phyloP scores from a whole-genome alignment of 2,797 vertebrate species.

The Chloroceryle amazona region DNA sequence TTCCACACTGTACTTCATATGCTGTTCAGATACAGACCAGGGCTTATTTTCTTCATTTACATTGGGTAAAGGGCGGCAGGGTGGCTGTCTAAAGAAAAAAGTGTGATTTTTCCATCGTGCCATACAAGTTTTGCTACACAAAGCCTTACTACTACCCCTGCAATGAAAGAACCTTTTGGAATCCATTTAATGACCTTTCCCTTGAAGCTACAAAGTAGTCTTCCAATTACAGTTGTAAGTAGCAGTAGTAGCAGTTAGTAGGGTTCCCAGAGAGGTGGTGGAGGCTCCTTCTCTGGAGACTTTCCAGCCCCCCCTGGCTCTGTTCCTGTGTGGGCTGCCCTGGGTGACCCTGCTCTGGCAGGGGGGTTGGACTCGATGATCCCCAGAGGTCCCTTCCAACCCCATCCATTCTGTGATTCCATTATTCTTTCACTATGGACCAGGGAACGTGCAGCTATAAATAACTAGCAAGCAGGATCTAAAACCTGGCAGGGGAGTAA shows the following conservation, averaged over 20 bases:
- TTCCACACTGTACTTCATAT: neutral
- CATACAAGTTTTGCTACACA: neutral
- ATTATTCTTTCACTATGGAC: neutral
- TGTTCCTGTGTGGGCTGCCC: no score
- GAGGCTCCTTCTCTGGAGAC: no score
- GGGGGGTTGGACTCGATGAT: no score
- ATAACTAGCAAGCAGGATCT: neutral
- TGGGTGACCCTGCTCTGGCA: no score
- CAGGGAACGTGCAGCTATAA: neutral
- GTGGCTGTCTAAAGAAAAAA: neutral
- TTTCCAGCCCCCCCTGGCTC: no score
- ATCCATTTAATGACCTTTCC: neutral
- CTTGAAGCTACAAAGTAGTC: neutral
- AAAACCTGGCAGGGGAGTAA: neutral
- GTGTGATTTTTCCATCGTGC: neutral
- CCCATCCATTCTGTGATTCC: no score
- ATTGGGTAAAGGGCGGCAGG: neutral
- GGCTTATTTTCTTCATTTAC: neutral
- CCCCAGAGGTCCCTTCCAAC: no score
- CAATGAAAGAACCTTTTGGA: neutral
- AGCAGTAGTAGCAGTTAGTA: neutral
- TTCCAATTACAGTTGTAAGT: neutral
- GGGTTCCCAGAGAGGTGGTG: no score
- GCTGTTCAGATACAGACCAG: neutral
- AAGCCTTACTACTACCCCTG: neutral